phyloP scores from a whole-genome alignment of 2,113 vertebrate species.

The Arothron firmamentum region DNA sequence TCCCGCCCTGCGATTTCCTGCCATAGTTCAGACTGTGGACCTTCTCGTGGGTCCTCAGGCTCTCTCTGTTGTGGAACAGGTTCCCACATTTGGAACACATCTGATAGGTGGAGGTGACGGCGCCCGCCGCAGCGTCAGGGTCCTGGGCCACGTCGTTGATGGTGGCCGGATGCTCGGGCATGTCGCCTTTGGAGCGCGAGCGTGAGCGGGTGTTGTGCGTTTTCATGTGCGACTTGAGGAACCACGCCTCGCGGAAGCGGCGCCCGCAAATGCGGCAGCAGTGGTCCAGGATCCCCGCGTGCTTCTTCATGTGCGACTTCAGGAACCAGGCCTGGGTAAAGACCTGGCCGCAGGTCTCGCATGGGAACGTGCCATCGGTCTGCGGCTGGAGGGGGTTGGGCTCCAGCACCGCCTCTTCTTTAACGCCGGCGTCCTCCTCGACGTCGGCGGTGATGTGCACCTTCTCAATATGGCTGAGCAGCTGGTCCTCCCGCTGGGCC shows the following conservation, averaged over 20 bases:
- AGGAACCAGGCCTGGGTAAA: constrained; percentile 93
- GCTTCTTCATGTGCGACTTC: constrained; percentile 96
- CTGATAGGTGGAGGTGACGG: constrained; percentile 80
- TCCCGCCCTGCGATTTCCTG: constrained; percentile 42
- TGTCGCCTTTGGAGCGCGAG: constrained; percentile 77
- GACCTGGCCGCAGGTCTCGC: constrained; percentile 88
- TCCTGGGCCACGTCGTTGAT: constrained; percentile 91
- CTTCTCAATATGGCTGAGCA: constrained; percentile 88
- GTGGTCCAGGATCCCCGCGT: constrained; percentile 86
- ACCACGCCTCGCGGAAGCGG: constrained; percentile 93
- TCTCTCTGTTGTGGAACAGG: constrained; percentile 88
- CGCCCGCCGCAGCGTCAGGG: constrained; percentile 55
- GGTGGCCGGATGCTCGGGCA: constrained; percentile 80
- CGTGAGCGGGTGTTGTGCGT: constrained; percentile 82
- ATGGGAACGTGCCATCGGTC: constrained; percentile 81
- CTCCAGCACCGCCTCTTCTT: constrained; percentile 73
- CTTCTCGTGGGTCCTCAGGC: constrained; percentile 83
- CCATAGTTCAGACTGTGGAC: constrained; percentile 75
- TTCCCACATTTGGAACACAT: constrained; percentile 93
- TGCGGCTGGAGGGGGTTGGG: constrained; percentile 65
- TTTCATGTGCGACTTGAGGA: constrained; percentile 97
- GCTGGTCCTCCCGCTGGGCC: constrained; percentile 82
- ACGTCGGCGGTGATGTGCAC: constrained; percentile 85
- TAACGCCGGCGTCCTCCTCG: constrained; percentile 64
- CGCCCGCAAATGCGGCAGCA: constrained; percentile 91